Conservation (phyloP, 2,113 vertebrate species). For the Aspiorhynchus laticeps region DNA sequence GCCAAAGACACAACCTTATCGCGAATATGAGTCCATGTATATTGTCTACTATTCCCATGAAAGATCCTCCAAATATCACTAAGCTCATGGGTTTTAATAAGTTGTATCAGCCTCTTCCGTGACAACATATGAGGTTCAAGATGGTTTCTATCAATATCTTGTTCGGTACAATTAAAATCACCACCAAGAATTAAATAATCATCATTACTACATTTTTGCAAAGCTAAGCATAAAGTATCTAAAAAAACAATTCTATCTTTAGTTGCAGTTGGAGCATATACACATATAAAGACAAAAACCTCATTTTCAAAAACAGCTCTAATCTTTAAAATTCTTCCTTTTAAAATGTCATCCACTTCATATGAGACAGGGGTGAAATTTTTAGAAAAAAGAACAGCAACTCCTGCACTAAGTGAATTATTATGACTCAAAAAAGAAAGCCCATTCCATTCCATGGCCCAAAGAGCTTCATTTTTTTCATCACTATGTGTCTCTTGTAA, state of each 20-base stretch:
- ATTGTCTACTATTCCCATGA: not conserved
- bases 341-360: not conserved
- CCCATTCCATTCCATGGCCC: slow-evolving; percentile 5
- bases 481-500: not conserved
- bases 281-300: not conserved
- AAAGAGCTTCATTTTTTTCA: not conserved
- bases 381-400: slow-evolving; percentile 1
- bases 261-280: not conserved
- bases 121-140: not conserved
- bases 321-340: not conserved
- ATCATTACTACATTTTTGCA: not conserved
- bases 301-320: not conserved
- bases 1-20: not conserved
- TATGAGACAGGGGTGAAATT: not conserved
- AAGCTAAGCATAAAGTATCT: not conserved
- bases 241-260: not conserved
- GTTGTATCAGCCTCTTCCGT: not conserved
- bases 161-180: not conserved
- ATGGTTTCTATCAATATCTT: not conserved
- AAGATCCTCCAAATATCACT: slow-evolving; percentile 29
- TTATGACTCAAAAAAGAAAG: not conserved
- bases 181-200: not conserved
- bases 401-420: not conserved
- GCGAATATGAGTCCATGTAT: not conserved
- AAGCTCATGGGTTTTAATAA: not conserved